Conservation (phyloP, 2,797 vertebrate genomes). For the Luscinia megarhynchos region DNA sequence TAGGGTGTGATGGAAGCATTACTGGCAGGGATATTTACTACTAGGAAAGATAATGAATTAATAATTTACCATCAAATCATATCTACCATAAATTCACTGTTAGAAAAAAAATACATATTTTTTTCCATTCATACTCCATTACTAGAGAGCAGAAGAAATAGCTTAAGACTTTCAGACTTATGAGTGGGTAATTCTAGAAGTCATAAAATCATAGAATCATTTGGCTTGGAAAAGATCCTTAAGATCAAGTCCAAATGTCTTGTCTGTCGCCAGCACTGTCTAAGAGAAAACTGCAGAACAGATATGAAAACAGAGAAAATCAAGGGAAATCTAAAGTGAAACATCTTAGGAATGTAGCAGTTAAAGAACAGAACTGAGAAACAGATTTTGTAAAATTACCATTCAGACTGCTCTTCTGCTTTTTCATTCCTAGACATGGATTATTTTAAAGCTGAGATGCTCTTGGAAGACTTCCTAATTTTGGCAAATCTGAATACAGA, state of each 20-base stretch:
- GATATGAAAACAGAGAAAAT: neutral
- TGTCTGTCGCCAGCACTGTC: neutral
- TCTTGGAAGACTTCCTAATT: slow-evolving; percentile 8
- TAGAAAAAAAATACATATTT: neutral
- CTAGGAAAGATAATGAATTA: neutral
- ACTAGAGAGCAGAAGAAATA: slow-evolving; percentile 13
- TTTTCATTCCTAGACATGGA: neutral
- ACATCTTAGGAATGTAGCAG: neutral
- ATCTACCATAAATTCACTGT: neutral
- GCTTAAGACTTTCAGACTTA: neutral
- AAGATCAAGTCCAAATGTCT: neutral
- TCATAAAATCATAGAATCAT: neutral
- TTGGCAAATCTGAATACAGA: neutral
- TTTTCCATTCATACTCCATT: neutral
- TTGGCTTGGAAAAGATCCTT: neutral
- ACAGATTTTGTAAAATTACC: neutral
- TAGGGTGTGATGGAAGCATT: neutral
- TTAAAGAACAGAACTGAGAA: neutral
- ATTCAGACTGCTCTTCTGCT: neutral
- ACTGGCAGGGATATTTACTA: neutral
- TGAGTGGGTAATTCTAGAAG: neutral
- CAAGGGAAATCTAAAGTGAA: neutral
- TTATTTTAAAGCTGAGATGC: slow-evolving; percentile 1
- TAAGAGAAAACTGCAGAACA: slow-evolving; percentile 15
- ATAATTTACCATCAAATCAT: neutral